Percentiles rank a stretch among this genome's conserved stretches.
phyloP scores from a whole-genome alignment of 2,113 vertebrate species.

The Hydrolagus affinis region DNA sequence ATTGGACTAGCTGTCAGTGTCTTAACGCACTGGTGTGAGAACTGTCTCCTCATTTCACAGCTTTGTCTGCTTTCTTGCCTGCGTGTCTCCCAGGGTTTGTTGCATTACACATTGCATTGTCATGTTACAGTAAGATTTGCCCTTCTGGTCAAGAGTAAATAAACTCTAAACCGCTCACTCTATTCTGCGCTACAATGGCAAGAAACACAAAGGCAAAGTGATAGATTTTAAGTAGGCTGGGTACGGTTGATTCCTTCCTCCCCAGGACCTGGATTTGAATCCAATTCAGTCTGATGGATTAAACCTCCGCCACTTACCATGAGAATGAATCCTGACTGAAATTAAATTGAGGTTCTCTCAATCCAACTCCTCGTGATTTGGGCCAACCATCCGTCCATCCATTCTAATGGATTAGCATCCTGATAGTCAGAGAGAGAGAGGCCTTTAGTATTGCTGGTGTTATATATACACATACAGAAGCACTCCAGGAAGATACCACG shows the following conservation, averaged over 20 bases:
- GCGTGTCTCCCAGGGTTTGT: not conserved
- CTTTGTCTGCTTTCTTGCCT: not conserved
- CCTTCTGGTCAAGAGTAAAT: not conserved
- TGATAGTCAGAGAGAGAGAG: no score
- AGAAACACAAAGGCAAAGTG: not conserved
- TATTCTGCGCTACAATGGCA: not conserved
- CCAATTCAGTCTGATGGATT: not conserved
- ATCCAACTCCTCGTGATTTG: no score
- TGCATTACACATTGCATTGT: not conserved
- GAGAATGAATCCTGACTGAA: no score
- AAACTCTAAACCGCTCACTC: not conserved
- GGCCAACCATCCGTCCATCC: no score
- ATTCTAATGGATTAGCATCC: no score
- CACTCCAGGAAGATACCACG: no score
- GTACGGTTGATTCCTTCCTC: no score
- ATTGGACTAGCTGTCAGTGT: not conserved
- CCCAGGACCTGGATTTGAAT: no score
- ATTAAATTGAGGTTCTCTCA: no score
- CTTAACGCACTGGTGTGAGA: not conserved
- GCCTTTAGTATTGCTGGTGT: no score
- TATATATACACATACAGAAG: no score
- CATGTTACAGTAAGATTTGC: not conserved
- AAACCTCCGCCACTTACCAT: not conserved
- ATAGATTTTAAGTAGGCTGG: not conserved
- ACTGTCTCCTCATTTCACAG: not conserved